Base-by-base conservation (phyloP, 2,888 invertebrate species). In the Diarsia rubi region DNA sequence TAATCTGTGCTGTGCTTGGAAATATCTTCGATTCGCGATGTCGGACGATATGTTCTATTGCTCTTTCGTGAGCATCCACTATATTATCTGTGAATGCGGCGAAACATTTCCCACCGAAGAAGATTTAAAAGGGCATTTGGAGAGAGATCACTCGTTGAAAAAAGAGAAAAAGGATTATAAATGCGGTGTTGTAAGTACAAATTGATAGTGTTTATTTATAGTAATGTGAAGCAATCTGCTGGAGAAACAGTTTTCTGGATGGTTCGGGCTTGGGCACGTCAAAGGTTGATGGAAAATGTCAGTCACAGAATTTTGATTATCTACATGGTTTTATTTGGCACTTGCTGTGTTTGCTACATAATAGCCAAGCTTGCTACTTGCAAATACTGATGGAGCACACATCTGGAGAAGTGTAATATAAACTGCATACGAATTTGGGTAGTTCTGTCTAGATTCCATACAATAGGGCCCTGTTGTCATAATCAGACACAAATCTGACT, bases 31-130 rank as follows among this genome's bases (percentile, higher is more conserved):
- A 74, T 68, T 24, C 76, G 70, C 78, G 62, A 87, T 88, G 87
- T 86, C 88, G 75, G 90, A 90, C 68, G 90, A 92, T 81, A 92
- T 90, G 90, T 92, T 92, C 88, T 93, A 91, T 84, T 93, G 93
- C 88, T 92, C 94, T 42, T 93, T 94, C 84, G 94, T 94, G 79
- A 93, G 93, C 88, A 92, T 93, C 79, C 93, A 94, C 78, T 94
- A 94, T 89, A 94, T 94, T 90, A 94, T 94, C 93, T 94, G 94
- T 93, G 93, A 94, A 79, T 95, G 94, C 60, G 94, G 94, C 0
- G 92, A 94, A 81, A 94, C 92, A 27, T 94, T 94, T 88, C 92
- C 93, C 0, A 90, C 91, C 0, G 94, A 94, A 70, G 93, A 93
- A 27, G 91, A 88, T 4, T 77, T 95, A 69, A 92, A 89, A 75